Conservation (phyloP, 2,888 invertebrate species). For the Pammene fasciana region DNA sequence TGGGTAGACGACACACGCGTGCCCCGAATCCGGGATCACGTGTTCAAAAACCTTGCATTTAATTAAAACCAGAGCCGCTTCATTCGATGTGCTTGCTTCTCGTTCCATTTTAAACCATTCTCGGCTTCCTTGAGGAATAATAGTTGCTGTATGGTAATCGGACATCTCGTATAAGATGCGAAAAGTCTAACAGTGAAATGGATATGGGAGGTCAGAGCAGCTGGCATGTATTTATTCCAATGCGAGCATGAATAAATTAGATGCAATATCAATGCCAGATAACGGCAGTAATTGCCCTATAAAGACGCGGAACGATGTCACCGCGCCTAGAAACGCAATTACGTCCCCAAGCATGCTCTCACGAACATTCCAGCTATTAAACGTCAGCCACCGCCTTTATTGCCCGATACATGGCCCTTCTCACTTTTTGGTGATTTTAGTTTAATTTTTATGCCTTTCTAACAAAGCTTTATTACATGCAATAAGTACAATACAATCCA, state of each 20-base stretch:
- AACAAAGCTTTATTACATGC: background rate
- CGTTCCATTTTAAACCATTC: conserved; percentile 50
- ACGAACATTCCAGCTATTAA: conserved; percentile 71
- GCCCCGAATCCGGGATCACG: conserved; percentile 41
- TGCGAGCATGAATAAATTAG: conserved; percentile 74
- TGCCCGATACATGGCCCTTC: conserved; percentile 60
- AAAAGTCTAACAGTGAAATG: conserved; percentile 55
- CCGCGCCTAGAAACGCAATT: conserved; percentile 77
- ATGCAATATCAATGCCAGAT: conserved; percentile 82
- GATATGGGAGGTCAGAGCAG: conserved; percentile 64
- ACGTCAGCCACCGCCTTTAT: conserved; percentile 65
- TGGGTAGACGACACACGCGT: conserved; percentile 46
- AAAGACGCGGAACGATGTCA: conserved; percentile 79
- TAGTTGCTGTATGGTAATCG: conserved; percentile 60
- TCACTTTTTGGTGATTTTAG: conserved; percentile 60
- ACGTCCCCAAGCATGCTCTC: conserved; percentile 71
- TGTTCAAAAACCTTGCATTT: conserved; percentile 50
- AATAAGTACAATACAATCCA: no score
- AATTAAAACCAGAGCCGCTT: conserved; percentile 53
- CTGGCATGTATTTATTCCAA: conserved; percentile 71
- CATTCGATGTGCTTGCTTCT: conserved; percentile 46
- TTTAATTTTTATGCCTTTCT: conserved; percentile 21
- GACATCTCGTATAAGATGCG: conserved; percentile 49
- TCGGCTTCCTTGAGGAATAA: conserved; percentile 54
- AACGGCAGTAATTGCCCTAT: conserved; percentile 80